Conservation (phyloP, 53 echinoderm and acorn worm genomes). For the Patiria pectinifera region DNA sequence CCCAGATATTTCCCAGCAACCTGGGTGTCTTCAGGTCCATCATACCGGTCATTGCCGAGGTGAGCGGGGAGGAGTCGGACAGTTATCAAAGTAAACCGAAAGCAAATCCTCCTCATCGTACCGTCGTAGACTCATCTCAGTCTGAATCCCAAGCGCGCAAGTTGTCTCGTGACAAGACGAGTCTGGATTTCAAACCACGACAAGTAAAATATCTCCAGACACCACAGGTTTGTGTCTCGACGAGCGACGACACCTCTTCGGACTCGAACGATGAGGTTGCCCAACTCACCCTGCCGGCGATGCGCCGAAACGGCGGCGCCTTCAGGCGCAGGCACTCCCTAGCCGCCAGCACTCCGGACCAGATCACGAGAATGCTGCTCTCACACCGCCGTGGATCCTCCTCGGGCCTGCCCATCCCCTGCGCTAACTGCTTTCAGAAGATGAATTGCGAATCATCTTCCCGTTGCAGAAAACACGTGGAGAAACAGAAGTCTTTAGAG, state of each 20-base stretch:
- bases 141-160: not conserved
- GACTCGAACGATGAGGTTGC: conserved; percentile 30
- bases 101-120: not conserved
- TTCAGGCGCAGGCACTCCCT: conserved; percentile 45
- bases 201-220: not conserved
- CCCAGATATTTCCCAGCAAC: not conserved
- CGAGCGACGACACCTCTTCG: conserved; percentile 29
- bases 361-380: conserved; percentile 50
- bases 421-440: not conserved
- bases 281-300: not conserved
- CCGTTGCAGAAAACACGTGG: not conserved
- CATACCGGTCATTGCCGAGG: conserved; percentile 6
- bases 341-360: conserved; percentile 38
- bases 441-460: not conserved
- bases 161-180: not conserved
- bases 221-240: conserved; percentile 12
- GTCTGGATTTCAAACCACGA: not conserved
- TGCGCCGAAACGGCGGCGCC: not conserved
- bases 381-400: conserved; percentile 51
- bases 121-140: not conserved
- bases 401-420: conserved; percentile 6
- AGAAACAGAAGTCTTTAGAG: conserved; percentile 20
- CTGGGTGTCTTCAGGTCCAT: not conserved
- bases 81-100: not conserved
- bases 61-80: conserved; percentile 55